phyloP scores from a whole-genome alignment of 2,797 vertebrate genomes.

The Pantherophis vulpinus region DNA sequence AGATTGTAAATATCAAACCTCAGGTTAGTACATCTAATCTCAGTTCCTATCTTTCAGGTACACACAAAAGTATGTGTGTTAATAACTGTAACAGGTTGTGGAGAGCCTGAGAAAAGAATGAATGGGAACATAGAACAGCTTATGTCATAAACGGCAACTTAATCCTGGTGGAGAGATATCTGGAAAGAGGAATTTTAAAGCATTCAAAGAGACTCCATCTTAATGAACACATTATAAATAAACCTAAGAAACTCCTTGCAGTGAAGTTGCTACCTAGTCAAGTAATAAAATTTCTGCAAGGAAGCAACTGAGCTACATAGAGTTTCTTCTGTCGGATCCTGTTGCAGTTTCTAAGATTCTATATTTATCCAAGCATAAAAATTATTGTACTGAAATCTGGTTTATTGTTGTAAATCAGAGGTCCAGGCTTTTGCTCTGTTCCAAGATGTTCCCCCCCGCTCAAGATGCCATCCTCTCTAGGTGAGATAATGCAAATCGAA shows the following conservation, averaged over 20 bases:
- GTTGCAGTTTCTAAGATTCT: not conserved
- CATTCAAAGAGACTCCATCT: not conserved
- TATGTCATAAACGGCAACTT: not conserved
- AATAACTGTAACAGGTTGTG: not conserved
- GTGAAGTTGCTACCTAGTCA: not conserved
- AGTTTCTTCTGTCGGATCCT: not conserved
- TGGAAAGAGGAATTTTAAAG: not conserved
- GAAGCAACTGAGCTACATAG: not conserved
- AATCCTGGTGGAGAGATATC: not conserved
- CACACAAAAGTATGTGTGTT: not conserved
- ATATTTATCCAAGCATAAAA: not conserved
- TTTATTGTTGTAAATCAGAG: not conserved
- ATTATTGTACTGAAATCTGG: not conserved
- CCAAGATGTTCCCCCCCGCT: too few species aligned
- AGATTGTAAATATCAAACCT: conserved; percentile 91
- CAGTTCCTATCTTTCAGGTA: not conserved
- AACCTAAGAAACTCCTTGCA: not conserved
- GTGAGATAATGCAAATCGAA: too few species aligned
- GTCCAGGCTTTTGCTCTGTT: too few species aligned
- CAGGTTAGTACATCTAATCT: conserved; percentile 76
- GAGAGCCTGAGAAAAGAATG: not conserved
- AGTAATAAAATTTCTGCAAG: not conserved
- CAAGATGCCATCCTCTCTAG: too few species aligned
- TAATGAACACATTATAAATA: not conserved
- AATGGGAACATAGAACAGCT: not conserved